Evolutionary conservation across 30 jellyfish, hydroid and myxozoan genomes (phyloP), one percentile per base, ranked within the genome.

Genomic region (Turritopsis dohrnii): DNA sequence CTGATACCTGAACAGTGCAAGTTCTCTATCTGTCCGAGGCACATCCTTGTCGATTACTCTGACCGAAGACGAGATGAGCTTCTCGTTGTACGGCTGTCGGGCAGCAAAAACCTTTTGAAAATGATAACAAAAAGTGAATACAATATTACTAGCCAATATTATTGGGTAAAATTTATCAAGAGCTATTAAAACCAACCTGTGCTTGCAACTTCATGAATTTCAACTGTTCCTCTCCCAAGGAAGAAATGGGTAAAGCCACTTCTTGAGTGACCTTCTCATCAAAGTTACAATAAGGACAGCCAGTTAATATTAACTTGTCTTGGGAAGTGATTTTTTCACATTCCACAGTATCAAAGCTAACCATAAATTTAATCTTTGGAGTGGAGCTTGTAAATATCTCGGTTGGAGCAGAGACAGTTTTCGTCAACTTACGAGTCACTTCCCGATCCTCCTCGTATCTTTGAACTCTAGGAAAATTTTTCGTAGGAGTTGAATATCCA

Each of bases 11-110:
- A 91, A 91, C 19, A 72, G 79, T 20, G 84, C 72, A 82, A 86
- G 72, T 52, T 86, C 97, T 23, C 97, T 66, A 77, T 91, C 97
- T 0, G 97, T 91, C 73, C 97, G 79, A 24, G 97, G 97, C 27
- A 91, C 97, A 69, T 91, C 97, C 79, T 91, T 91, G 66, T 91
- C 97, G 20, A 91, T 87, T 66, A 91, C 92, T 52, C 97, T 85
- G 16, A 91, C 52, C 13, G 94, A 88, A 79, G 80, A 79, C 31
- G 86, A 76, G 19, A 91, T 84, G 17, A 53, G 85, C 19, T 83
- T 81, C 16, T 76, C 79, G 52, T 84, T 82, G 73, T 86, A 91
- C 25, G 71, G 80, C 54, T 87, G 97, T 22, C 97, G 79, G 1
- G 90, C 97, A 1, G 97, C 97, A 80, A 80, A 85, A n/a, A 91